Percentiles rank a stretch among this genome's conserved stretches.
phyloP scores from a whole-genome alignment of 2,113 vertebrate genomes.

The Centropristis striata region DNA sequence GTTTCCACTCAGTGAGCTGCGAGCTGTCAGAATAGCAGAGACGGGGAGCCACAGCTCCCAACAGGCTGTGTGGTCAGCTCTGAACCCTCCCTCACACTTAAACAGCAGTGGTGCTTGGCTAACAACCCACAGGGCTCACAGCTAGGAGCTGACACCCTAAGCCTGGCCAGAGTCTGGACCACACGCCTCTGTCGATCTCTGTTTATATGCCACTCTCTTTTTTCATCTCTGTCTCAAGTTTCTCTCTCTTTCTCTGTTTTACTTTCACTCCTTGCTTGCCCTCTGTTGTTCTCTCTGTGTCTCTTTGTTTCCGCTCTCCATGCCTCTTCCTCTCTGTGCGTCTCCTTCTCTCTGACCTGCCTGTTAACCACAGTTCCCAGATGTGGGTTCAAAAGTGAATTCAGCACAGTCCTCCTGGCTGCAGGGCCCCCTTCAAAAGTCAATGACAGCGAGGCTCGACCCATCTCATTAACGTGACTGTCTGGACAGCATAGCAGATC shows the following conservation, averaged over 20 bases:
- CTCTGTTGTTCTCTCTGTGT: constrained; percentile 8
- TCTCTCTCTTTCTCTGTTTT: constrained; percentile 22
- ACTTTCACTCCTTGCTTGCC: constrained; percentile 11
- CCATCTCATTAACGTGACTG: constrained; percentile 54
- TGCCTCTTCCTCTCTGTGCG: not conserved
- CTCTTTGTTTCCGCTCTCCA: not conserved
- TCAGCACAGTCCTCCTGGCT: constrained; percentile 16
- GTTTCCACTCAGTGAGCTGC: constrained; percentile 61
- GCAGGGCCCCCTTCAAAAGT: constrained; percentile 49
- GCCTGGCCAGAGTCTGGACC: constrained; percentile 43
- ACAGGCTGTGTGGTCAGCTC: constrained; percentile 58
- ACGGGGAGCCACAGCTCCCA: constrained; percentile 63
- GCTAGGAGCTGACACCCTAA: constrained; percentile 36
- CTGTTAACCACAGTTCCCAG: constrained; percentile 46
- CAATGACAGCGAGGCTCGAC: constrained; percentile 50
- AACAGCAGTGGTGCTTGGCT: constrained; percentile 46
- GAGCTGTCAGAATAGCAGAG: constrained; percentile 52
- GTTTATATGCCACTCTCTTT: constrained; percentile 11
- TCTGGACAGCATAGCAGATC: constrained; percentile 41
- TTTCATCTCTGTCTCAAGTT: constrained; percentile 22
- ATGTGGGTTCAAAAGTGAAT: constrained; percentile 40
- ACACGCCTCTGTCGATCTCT: constrained; percentile 28
- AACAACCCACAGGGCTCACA: constrained; percentile 59
- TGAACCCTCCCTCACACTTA: constrained; percentile 45
- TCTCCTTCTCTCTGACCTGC: constrained; percentile 35